phyloP scores from a whole-genome alignment of 2,113 vertebrate genomes.

The Actenoides hombroni region DNA sequence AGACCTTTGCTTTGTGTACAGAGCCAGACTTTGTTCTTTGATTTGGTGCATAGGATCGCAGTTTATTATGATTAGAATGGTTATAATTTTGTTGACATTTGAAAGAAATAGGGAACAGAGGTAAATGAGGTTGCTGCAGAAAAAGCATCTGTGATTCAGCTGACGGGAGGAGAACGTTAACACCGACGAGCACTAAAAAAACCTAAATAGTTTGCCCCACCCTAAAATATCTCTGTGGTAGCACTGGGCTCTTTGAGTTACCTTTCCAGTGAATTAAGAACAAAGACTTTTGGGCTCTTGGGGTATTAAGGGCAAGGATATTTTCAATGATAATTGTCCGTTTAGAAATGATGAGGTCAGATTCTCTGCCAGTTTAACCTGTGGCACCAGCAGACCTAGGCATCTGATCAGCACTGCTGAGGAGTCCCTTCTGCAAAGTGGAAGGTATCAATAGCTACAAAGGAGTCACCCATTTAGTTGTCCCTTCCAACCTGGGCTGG shows the following conservation, averaged over 20 bases:
- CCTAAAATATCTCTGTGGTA: background rate
- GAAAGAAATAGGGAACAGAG: background rate
- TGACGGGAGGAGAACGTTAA: background rate
- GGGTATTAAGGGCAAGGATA: background rate
- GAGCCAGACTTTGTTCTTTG: conserved; percentile 4
- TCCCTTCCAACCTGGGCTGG: background rate
- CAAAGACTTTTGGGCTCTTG: background rate
- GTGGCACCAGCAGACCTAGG: background rate
- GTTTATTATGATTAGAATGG: background rate
- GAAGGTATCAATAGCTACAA: background rate
- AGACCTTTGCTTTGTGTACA: conserved; percentile 37
- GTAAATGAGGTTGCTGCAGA: background rate
- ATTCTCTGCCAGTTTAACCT: background rate
- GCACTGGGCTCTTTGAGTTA: background rate
- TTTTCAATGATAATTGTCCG: background rate
- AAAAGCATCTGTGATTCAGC: background rate
- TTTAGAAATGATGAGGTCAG: background rate
- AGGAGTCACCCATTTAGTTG: background rate
- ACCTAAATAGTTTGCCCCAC: background rate
- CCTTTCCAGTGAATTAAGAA: background rate
- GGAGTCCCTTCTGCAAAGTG: no score
- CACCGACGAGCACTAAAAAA: fast-evolving
- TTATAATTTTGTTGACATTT: conserved; percentile 42
- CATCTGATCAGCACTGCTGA: background rate
- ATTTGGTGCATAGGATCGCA: background rate